phyloP scores from a whole-genome alignment of 2,113 vertebrate genomes.

The Myiagra hebetior region DNA sequence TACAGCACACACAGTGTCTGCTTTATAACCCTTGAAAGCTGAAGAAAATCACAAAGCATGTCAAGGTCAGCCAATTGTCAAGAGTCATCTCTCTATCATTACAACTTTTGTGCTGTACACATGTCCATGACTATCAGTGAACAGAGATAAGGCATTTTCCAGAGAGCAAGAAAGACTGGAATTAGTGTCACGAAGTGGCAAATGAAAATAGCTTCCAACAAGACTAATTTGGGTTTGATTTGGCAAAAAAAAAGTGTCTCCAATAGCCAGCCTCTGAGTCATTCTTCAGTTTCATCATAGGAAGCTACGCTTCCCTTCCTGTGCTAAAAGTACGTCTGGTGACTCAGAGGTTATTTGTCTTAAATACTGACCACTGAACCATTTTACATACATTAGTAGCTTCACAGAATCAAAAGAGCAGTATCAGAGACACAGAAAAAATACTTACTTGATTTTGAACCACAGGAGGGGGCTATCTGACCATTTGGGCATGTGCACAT shows the following conservation, averaged over 20 bases:
- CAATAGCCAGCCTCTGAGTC: not conserved
- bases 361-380: not conserved
- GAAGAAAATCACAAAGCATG: not conserved
- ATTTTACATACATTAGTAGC: not conserved
- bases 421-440: not conserved
- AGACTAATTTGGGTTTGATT: not conserved
- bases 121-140: not conserved
- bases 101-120: not conserved
- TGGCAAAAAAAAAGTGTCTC: not conserved
- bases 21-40: not conserved
- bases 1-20: not conserved
- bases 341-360: slow-evolving; percentile 17
- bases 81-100: not conserved
- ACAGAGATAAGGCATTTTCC: not conserved
- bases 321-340: not conserved
- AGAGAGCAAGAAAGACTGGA: not conserved
- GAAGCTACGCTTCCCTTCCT: not conserved
- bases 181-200: not conserved
- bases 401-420: not conserved
- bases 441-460: slow-evolving; percentile 93
- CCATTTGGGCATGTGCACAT: slow-evolving; percentile 97
- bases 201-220: not conserved
- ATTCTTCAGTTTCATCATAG: not conserved
- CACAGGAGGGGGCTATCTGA: slow-evolving; percentile 92
- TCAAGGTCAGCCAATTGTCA: not conserved